Evolutionary conservation across 2,113 vertebrate genomes (phyloP), one percentile per base, ranked within the genome.

Genomic region (Bubo scandiacus): DNA sequence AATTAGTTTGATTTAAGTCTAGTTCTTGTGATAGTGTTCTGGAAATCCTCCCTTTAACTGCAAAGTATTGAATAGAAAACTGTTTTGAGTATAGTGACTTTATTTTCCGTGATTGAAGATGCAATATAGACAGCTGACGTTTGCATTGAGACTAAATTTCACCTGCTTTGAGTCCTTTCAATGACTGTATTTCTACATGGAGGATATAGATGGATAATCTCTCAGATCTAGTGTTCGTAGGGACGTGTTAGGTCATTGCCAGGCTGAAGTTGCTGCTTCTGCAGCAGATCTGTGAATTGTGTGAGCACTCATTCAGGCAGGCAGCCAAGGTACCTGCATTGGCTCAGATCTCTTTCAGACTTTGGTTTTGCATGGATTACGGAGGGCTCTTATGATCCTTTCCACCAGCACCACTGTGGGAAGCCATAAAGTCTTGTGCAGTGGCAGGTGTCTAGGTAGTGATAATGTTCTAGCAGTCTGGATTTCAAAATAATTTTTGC

Each of bases 311-410:
- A 3, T 27, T 58, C 57, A 49, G 38, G 47, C 62, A 82, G 43
- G 32, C 70, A 86, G 58, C 36, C 54, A 36, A 4, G 47, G 62
- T 67, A 38, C 47, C 23, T 10, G 2, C 40, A 3, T 55, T 54
- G 54, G 36, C 42, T 66, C 82, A 57, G 40, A 52, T 47, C 47
- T 91, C 70, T 36, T 57, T 17, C 52, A 67, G 61, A 10, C 90
- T 86, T 82, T 22, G 43, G 21, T 72, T 90, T 90, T 72, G 18
- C 4, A 2, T 57, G 61, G 40, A 10, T 75, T 47, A 15, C 51
- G n/a, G 57, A 59, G 23, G 49, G 6, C 13, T 55, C 29, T 7
- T 17, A 7, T 0, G 0, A 71, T 58, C 34, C 47, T 75, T 81
- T 90, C 38, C 8, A 43, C 19, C 70, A 62, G 22, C 40, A 42